A percentile compares a stretch with the other conserved stretches of the same genome.
Evolutionary conservation across 2,888 invertebrate species (phyloP).

Genomic region (Masnerella sp.): DNA sequence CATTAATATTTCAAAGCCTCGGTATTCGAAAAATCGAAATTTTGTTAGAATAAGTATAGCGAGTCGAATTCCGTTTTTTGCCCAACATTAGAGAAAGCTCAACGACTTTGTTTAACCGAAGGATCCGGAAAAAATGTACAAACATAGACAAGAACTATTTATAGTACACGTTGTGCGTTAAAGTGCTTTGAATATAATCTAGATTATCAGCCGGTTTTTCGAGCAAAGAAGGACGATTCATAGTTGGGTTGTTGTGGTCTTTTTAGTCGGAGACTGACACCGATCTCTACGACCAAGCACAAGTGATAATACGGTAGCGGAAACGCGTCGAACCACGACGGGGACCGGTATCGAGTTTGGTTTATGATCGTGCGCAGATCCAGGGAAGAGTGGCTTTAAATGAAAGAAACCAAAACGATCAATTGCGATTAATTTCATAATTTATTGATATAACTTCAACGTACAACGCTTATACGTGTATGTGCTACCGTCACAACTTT

Average conservation of each 20-base stretch:
- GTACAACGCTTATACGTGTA: slow-evolving; percentile 11
- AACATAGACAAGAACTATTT: slow-evolving; percentile 43
- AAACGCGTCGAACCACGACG: slow-evolving; percentile 61
- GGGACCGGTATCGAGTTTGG: slow-evolving; percentile 61
- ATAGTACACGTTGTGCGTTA: slow-evolving; percentile 65
- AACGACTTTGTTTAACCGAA: slow-evolving; percentile 3
- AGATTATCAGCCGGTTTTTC: slow-evolving; percentile 68
- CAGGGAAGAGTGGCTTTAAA: slow-evolving; percentile 57
- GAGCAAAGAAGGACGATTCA: slow-evolving; percentile 57
- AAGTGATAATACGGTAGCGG: slow-evolving; percentile 64
- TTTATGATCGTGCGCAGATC: slow-evolving; percentile 55
- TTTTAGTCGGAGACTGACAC: slow-evolving; percentile 56
- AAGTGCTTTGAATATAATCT: slow-evolving; percentile 67
- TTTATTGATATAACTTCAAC: slow-evolving; percentile 57
- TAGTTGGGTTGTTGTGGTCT: slow-evolving; percentile 33
- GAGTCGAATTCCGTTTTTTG: too few relatives aligned
- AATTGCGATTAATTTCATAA: slow-evolving; percentile 61
- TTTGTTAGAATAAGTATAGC: too few relatives aligned
- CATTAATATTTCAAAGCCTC: too few relatives aligned
- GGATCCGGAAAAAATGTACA: too few relatives aligned
- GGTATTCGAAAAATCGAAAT: too few relatives aligned
- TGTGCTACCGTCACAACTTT: slow-evolving; percentile 30
- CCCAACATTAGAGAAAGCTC: too few relatives aligned
- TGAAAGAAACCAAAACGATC: slow-evolving; percentile 61
- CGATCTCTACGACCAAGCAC: slow-evolving; percentile 58